Evolutionary conservation across 2,888 invertebrate genomes (phyloP).

Genomic region (Drosophila macrospina): DNA sequence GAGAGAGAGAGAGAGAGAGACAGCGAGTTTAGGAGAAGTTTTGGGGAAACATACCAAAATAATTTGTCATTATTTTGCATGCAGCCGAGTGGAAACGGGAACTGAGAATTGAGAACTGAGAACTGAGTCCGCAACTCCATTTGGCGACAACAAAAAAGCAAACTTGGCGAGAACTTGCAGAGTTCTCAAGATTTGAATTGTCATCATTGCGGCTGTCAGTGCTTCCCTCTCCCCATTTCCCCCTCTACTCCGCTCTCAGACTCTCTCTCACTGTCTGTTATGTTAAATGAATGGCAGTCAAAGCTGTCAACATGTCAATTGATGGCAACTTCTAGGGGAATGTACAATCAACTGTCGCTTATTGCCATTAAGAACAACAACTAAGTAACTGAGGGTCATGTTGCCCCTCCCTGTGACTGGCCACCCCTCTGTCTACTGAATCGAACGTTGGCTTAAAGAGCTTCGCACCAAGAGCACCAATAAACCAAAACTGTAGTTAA

Average conservation of each 20-base stretch:
- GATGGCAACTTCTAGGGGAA: background rate
- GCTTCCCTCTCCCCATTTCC: background rate
- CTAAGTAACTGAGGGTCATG: slow-evolving; percentile 19
- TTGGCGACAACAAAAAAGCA: slow-evolving; percentile 9
- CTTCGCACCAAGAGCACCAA: background rate
- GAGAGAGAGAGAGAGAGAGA: too few relatives aligned
- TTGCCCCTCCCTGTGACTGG: background rate
- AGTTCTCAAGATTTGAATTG: slow-evolving; percentile 40
- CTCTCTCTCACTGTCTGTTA: background rate
- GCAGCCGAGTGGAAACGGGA: slow-evolving; percentile 49
- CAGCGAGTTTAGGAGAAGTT: too few relatives aligned
- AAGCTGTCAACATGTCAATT: slow-evolving; percentile 36
- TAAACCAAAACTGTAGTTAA: slow-evolving; percentile 7
- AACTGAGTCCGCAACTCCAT: slow-evolving; percentile 13
- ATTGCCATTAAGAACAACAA: slow-evolving; percentile 28
- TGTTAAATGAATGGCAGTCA: slow-evolving; percentile 22
- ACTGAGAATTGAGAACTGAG: background rate
- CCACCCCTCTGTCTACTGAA: slow-evolving; percentile 1
- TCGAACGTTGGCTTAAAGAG: slow-evolving; percentile 21
- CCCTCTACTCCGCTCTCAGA: background rate
- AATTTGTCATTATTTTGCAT: slow-evolving; percentile 72
- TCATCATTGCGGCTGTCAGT: slow-evolving; percentile 31
- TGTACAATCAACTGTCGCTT: slow-evolving; percentile 6
- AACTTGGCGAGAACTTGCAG: slow-evolving; percentile 26
- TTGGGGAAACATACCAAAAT: slow-evolving; percentile 6